Evolutionary conservation across 2,888 invertebrate genomes (phyloP).

Genomic region (Leptarthrus brevirostris): DNA sequence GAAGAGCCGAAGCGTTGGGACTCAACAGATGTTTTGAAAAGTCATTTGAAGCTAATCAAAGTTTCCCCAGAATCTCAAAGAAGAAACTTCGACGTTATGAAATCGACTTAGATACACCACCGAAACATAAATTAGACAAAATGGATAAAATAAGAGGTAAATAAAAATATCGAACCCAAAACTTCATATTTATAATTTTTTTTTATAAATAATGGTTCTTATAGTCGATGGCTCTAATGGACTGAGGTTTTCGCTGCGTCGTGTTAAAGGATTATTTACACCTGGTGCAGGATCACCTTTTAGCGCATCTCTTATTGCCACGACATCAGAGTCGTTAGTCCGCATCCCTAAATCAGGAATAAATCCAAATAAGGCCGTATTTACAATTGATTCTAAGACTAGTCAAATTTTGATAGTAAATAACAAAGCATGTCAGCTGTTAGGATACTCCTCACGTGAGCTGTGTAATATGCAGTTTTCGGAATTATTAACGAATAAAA

Average conservation of each 20-base stretch:
- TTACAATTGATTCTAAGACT: slow-evolving; percentile 74
- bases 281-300: slow-evolving; percentile 64
- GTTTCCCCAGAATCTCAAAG: slow-evolving; percentile 69
- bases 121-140: slow-evolving; percentile 60
- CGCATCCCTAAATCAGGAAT: slow-evolving; percentile 68
- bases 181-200: slow-evolving; percentile 46
- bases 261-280: slow-evolving; percentile 60
- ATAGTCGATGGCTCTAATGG: slow-evolving; percentile 70
- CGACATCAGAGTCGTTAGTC: slow-evolving; percentile 67
- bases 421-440: slow-evolving; percentile 73
- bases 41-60: slow-evolving; percentile 74
- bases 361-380: slow-evolving; percentile 76
- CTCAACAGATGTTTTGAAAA: slow-evolving; percentile 49
- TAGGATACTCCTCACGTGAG: slow-evolving; percentile 71
- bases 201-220: too few species aligned
- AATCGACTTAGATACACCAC: slow-evolving; percentile 58
- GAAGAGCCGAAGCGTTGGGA: slow-evolving; percentile 51
- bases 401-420: slow-evolving; percentile 77
- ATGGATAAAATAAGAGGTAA: slow-evolving; percentile 70
- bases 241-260: slow-evolving; percentile 69
- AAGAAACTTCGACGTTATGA: slow-evolving; percentile 57
- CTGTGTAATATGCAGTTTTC: slow-evolving; percentile 69
- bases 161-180: too few species aligned
- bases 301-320: slow-evolving; percentile 56
- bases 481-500: slow-evolving; percentile 70